phyloP scores from a whole-genome alignment of 2,888 invertebrate species.

The Macaria notata region DNA sequence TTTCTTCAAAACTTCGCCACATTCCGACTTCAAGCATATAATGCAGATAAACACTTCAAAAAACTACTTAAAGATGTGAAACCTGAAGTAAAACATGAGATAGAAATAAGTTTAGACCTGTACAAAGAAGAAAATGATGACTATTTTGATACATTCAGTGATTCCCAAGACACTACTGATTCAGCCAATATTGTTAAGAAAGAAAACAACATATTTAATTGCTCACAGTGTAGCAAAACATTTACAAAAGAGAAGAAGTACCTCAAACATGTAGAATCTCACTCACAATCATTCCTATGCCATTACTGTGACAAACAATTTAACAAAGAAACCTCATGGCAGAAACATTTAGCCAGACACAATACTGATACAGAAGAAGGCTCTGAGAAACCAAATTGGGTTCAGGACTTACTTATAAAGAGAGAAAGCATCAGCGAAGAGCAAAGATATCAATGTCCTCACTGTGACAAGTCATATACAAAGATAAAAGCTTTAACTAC shows the following conservation, averaged over 20 bases:
- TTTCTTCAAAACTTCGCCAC: constrained; percentile 72
- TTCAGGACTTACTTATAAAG: constrained; percentile 26
- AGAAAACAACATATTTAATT: constrained; percentile 37
- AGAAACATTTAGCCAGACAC: constrained; percentile 62
- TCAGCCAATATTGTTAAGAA: constrained; percentile 20
- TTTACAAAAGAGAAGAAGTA: constrained; percentile 72
- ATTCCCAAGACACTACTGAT: constrained; percentile 26
- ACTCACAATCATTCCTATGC: constrained; percentile 52
- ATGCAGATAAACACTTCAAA: constrained; percentile 57
- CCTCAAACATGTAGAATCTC: constrained; percentile 69
- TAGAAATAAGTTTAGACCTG: background rate
- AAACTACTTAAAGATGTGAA: constrained; percentile 49
- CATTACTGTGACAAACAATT: constrained; percentile 56
- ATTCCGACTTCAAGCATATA: constrained; percentile 58
- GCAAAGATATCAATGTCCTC: constrained; percentile 63
- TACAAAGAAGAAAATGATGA: constrained; percentile 36
- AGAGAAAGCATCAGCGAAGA: constrained; percentile 39
- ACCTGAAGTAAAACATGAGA: constrained; percentile 34
- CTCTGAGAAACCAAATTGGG: background rate
- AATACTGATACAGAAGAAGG: constrained; percentile 1
- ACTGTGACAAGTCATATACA: constrained; percentile 77
- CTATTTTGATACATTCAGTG: constrained; percentile 32
- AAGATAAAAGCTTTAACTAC: constrained; percentile 75
- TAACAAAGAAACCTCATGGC: constrained; percentile 46
- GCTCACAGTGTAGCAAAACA: constrained; percentile 70